Conservation (phyloP, 2,113 vertebrate species). For the Ariopsis seemanni region DNA sequence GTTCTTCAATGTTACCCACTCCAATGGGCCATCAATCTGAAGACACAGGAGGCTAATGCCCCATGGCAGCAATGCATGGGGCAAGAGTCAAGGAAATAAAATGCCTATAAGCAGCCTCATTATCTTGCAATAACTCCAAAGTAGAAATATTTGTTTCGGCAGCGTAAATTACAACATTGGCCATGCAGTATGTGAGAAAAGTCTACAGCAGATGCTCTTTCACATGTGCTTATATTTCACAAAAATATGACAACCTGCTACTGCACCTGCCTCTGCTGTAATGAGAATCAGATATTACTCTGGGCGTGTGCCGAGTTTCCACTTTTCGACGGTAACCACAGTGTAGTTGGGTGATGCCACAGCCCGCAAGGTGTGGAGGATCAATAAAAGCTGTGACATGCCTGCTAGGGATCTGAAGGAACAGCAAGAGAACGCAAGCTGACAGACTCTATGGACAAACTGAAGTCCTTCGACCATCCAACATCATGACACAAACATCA, state of each 20-base stretch:
- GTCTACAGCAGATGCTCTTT: neutral
- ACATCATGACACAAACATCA: constrained; percentile 21
- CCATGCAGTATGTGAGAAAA: constrained; percentile 2
- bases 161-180: constrained; percentile 12
- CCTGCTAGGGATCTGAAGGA: constrained; percentile 27
- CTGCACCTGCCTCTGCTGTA: neutral
- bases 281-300: constrained; percentile 31
- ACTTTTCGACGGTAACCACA: constrained; percentile 13
- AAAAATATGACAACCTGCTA: constrained; percentile 27
- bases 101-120: constrained; percentile 51
- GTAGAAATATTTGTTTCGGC: constrained; percentile 46
- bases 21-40: constrained; percentile 57
- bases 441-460: constrained; percentile 13
- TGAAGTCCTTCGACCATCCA: neutral
- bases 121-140: constrained; percentile 46
- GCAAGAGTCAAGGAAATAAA: constrained; percentile 50
- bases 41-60: constrained; percentile 38
- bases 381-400: constrained; percentile 33
- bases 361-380: constrained; percentile 13
- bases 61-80: constrained; percentile 23
- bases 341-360: constrained; percentile 12
- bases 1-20: constrained; percentile 57
- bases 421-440: neutral
- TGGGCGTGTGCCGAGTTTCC: neutral
- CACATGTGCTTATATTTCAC: neutral